Percentiles rank a stretch among this genome's conserved stretches.
Conservation (phyloP, 2,797 vertebrate genomes). For the Pachyuromys duprasi region DNA sequence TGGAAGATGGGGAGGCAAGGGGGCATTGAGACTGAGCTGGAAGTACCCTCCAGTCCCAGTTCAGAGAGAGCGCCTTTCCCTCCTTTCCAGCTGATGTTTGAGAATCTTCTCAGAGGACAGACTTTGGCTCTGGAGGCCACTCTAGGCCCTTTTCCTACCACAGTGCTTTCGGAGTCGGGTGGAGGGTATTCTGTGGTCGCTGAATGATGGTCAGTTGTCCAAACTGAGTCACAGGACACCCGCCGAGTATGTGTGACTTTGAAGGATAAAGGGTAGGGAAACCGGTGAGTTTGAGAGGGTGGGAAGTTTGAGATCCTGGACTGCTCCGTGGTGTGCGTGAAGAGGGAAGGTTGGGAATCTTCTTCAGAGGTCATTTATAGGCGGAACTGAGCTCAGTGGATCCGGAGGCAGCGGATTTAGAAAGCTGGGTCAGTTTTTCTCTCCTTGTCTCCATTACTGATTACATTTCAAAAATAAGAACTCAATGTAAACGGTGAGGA, state of each 20-base stretch:
- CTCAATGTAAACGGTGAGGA: background rate
- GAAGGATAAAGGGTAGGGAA: background rate
- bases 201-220: background rate
- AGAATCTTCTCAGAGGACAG: conserved; percentile 13
- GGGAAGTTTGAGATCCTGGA: background rate
- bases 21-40: background rate
- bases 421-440: conserved; percentile 58
- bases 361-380: background rate
- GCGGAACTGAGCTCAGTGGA: background rate
- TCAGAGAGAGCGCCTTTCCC: background rate
- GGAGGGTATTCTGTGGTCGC: background rate
- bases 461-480: conserved; percentile 68
- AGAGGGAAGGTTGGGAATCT: background rate
- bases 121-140: background rate
- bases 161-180: background rate
- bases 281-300: background rate
- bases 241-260: background rate
- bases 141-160: background rate
- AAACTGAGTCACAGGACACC: background rate
- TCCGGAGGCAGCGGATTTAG: background rate
- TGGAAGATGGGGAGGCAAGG: background rate
- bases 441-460: background rate
- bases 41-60: background rate
- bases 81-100: background rate
- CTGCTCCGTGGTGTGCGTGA: background rate